These are phyloP conservation scores for Steinernema khuongi DNA, from an alignment of 1,140 invertebrate species.

Conservation along the genomic window DNA sequence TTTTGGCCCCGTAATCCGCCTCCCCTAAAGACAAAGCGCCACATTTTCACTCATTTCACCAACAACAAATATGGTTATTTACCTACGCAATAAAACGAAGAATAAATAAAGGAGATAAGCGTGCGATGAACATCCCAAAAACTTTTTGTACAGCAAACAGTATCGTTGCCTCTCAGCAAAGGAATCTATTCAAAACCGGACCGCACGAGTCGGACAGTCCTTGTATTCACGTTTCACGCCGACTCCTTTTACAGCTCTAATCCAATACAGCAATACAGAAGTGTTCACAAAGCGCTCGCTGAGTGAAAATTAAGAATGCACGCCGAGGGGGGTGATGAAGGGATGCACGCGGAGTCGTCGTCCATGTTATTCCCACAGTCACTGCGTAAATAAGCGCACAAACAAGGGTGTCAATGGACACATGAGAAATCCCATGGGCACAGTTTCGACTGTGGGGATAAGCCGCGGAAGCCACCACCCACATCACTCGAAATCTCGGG, in stretches of 20 bases:
- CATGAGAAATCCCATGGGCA: no score
- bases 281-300: neutral
- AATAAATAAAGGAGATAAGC: no score
- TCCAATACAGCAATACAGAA: slow-evolving; percentile 3
- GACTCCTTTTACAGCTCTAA: slow-evolving; percentile 9
- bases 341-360: neutral
- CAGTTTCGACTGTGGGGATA: neutral
- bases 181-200: neutral
- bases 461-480: neutral
- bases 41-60: no score
- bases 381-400: neutral
- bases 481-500: neutral
- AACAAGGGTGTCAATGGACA: no score
- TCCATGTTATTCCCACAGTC: neutral
- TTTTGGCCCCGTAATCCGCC: no score
- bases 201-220: neutral
- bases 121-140: neutral
- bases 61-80: neutral
- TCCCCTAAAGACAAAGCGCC: no score
- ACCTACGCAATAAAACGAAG: neutral
- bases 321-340: neutral
- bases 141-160: slow-evolving; percentile 11
- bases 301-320: slow-evolving; percentile 6
- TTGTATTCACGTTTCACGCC: slow-evolving; percentile 6
- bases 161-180: neutral